phyloP scores from a whole-genome alignment of 2,888 invertebrate species.

The Nebria salina region DNA sequence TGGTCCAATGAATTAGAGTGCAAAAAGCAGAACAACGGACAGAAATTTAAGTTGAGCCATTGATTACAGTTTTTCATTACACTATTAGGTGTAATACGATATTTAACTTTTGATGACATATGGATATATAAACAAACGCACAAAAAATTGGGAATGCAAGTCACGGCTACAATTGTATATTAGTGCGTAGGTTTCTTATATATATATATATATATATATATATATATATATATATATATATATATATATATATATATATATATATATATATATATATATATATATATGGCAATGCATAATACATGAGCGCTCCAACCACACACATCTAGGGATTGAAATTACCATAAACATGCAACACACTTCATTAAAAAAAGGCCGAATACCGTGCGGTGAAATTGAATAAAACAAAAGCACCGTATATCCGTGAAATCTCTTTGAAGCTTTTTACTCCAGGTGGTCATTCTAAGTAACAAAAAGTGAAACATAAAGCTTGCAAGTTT shows the following conservation, averaged over 20 bases:
- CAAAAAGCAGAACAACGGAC: too few species aligned
- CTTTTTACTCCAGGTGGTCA: constrained; percentile 37
- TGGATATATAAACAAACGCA: neutral
- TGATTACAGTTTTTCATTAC: too few species aligned
- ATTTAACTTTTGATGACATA: too few species aligned
- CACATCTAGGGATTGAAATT: constrained; percentile 38
- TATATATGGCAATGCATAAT: constrained; percentile 39
- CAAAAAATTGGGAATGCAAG: neutral
- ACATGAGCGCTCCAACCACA: constrained; percentile 34
- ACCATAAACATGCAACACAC: constrained; percentile 46
- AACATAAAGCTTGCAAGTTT: constrained; percentile 30
- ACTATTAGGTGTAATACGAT: too few species aligned
- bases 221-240: too few species aligned
- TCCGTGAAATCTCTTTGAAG: constrained; percentile 40
- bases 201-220: too few species aligned
- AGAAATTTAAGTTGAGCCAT: too few species aligned
- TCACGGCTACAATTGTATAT: constrained; percentile 3
- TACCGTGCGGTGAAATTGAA: constrained; percentile 37
- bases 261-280: too few species aligned
- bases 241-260: too few species aligned
- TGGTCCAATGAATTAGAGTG: too few species aligned
- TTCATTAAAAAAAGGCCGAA: constrained; percentile 43
- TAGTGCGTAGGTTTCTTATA: neutral
- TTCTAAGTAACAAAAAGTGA: constrained; percentile 25
- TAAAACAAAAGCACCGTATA: constrained; percentile 43